A percentile compares a stretch with the other conserved stretches of the same genome.
These are phyloP conservation scores for Phainopepla nitens DNA, from an alignment of 2,113 vertebrate species.

Conservation along the genomic window DNA sequence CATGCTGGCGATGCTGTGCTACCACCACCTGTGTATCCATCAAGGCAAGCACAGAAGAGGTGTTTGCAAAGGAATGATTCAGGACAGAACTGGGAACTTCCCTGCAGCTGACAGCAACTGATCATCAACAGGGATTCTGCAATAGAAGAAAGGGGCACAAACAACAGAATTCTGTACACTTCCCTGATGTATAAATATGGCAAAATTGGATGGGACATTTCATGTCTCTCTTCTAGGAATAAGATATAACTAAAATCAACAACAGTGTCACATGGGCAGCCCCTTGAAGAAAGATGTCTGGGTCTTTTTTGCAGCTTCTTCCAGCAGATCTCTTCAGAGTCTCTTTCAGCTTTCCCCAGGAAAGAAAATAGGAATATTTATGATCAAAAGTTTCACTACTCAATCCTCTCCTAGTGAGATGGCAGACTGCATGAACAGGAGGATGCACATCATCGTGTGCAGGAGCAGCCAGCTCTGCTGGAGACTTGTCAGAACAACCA, in stretches of 20 bases:
- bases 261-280: not conserved
- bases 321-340: not conserved
- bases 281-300: not conserved
- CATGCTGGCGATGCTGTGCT: not conserved
- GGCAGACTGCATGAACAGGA: not conserved
- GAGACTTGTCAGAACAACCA: not conserved
- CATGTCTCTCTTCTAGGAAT: not conserved
- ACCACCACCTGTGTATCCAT: not conserved
- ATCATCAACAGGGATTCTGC: not conserved
- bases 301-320: not conserved
- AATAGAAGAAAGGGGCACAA: not conserved
- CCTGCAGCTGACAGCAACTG: not conserved
- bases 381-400: not conserved
- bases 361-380: conserved; percentile 9
- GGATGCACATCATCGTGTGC: not conserved
- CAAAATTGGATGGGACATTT: not conserved
- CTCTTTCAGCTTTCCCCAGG: not conserved
- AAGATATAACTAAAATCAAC: not conserved
- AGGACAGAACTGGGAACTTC: not conserved
- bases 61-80: not conserved
- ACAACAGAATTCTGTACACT: not conserved
- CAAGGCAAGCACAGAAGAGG: not conserved
- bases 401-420: not conserved
- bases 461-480: not conserved
- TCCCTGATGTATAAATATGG: not conserved